A percentile compares a stretch with the other conserved stretches of the same genome.
Conservation (phyloP, 2,797 vertebrate species). For the Danio aesculapii region DNA sequence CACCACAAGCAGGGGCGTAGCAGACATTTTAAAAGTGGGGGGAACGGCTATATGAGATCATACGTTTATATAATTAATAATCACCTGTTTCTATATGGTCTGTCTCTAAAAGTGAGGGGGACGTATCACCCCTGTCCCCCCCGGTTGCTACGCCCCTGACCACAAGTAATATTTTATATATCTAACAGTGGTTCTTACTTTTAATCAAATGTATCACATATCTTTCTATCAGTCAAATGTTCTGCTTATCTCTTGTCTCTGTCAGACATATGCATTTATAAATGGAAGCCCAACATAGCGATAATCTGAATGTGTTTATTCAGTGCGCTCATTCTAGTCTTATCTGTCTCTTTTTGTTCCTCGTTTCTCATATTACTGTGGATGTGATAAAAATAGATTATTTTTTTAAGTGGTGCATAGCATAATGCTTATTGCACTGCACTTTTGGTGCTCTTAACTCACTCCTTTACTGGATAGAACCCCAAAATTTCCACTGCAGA, state of each 20-base stretch:
- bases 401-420: neutral
- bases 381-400: constrained; percentile 27
- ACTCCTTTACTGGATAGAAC: neutral
- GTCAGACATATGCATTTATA: neutral
- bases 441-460: neutral
- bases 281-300: neutral
- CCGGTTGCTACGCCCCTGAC: too few species aligned
- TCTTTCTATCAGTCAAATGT: neutral
- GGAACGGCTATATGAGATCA: too few species aligned
- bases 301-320: constrained; percentile 12
- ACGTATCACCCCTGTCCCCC: too few species aligned
- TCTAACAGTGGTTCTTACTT: neutral
- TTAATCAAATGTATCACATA: neutral
- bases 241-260: neutral
- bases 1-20: too few species aligned
- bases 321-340: constrained; percentile 21
- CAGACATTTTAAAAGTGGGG: too few species aligned
- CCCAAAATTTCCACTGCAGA: neutral
- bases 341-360: constrained; percentile 14
- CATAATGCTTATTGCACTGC: neutral
- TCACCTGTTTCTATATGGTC: too few species aligned
- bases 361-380: neutral
- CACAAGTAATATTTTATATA: too few species aligned
- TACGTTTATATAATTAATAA: too few species aligned
- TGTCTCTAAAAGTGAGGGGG: too few species aligned